These are phyloP conservation scores for Drosophila setifemur DNA, from an alignment of 1,140 invertebrate genomes.

Conservation along the genomic window DNA sequence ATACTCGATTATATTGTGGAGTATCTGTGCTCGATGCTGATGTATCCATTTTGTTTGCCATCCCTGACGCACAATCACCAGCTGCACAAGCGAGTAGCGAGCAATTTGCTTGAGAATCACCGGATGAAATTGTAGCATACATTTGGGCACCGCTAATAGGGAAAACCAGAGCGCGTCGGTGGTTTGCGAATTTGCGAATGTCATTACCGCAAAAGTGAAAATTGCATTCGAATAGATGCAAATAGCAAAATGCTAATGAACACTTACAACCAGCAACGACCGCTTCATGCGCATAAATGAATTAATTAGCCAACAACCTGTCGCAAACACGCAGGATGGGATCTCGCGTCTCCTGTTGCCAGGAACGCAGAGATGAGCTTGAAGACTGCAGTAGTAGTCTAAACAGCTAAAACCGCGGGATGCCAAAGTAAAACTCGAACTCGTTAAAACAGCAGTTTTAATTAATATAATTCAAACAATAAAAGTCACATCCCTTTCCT, in stretches of 20 bases:
- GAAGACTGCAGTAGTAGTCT: constrained; percentile 1
- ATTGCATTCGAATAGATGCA: constrained; percentile 66
- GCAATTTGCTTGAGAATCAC: constrained; percentile 26
- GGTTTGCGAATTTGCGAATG: constrained; percentile 18
- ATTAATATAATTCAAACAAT: constrained; percentile 27
- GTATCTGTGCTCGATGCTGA: too few species aligned
- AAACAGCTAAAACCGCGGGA: neutral
- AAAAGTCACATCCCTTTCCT: constrained; percentile 17
- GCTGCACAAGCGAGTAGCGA: neutral
- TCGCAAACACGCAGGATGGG: constrained; percentile 6
- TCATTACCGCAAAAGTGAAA: constrained; percentile 40
- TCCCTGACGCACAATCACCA: too few species aligned
- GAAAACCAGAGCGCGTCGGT: constrained; percentile 23
- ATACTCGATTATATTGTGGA: too few species aligned
- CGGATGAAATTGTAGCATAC: constrained; percentile 54
- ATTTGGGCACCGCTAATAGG: constrained; percentile 34
- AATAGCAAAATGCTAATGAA: constrained; percentile 70
- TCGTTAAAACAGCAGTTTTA: constrained; percentile 22
- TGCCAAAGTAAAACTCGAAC: neutral
- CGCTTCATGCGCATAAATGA: constrained; percentile 55
- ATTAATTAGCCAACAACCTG: constrained; percentile 46
- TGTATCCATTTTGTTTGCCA: too few species aligned
- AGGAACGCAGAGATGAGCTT: constrained; percentile 13
- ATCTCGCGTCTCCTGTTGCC: neutral
- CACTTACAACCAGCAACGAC: constrained; percentile 60